phyloP scores from a whole-genome alignment of 2,797 vertebrate genomes.

The Hirundo rustica region DNA sequence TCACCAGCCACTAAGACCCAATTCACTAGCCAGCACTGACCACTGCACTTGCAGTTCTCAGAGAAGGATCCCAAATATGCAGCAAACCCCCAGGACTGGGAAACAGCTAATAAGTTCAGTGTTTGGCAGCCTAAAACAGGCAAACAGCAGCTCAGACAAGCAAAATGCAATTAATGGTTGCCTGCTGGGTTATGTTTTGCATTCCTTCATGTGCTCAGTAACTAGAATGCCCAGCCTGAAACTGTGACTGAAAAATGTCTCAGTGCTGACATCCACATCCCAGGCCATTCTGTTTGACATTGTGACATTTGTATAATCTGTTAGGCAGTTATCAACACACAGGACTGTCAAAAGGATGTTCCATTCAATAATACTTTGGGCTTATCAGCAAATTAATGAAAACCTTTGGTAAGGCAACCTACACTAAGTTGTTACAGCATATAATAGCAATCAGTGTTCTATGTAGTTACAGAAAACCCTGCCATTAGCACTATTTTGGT shows the following conservation, averaged over 20 bases:
- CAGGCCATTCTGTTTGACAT: neutral
- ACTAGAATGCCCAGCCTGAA: neutral
- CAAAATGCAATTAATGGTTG: conserved; percentile 37
- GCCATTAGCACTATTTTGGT: neutral
- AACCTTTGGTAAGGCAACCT: neutral
- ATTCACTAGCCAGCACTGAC: neutral
- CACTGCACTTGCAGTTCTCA: neutral
- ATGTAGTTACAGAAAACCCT: conserved; percentile 23
- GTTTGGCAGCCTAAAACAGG: neutral
- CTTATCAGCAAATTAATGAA: conserved; percentile 9
- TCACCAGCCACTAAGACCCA: neutral
- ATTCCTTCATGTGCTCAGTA: neutral
- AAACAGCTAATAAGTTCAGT: neutral
- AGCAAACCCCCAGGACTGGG: neutral
- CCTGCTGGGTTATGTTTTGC: neutral
- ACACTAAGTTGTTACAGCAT: neutral
- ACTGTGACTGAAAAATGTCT: neutral
- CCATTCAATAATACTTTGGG: neutral
- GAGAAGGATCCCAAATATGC: neutral
- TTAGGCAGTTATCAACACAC: neutral
- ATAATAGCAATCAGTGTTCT: neutral
- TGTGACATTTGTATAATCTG: neutral
- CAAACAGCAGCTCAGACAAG: conserved; percentile 12
- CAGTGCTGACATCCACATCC: neutral
- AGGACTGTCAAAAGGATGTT: neutral